Evolutionary conservation across 2,888 invertebrate species (phyloP).

Genomic region (Xanthorhoe spadicearia): DNA sequence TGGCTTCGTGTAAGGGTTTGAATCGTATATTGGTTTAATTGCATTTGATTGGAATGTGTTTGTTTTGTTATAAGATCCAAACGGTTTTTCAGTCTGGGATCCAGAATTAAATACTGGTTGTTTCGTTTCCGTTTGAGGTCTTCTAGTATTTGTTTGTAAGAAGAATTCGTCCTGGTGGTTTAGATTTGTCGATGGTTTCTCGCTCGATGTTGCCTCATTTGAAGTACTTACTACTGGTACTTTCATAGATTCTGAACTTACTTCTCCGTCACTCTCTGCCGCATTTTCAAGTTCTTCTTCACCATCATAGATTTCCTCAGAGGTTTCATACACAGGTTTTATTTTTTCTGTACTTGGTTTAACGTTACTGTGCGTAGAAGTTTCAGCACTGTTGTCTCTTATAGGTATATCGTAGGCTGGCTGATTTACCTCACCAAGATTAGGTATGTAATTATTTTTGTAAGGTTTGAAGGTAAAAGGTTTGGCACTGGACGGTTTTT

Average conservation of each 20-base stretch:
- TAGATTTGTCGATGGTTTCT: conserved; percentile 56
- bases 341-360: conserved; percentile 51
- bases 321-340: conserved; percentile 73
- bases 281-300: conserved; percentile 67
- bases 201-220: conserved; percentile 53
- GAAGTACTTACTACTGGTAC: conserved; percentile 74
- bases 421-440: conserved; percentile 65
- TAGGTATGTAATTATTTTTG: conserved; percentile 67
- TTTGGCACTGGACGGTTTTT: conserved; percentile 56
- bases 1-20: conserved; percentile 65
- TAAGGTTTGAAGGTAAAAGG: conserved; percentile 47
- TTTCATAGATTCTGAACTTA: conserved; percentile 79
- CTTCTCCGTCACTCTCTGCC: conserved; percentile 75
- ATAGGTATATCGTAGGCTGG: conserved; percentile 80
- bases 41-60: conserved; percentile 67
- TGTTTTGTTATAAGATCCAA: conserved; percentile 64
- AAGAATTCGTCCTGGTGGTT: conserved; percentile 62
- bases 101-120: conserved; percentile 66
- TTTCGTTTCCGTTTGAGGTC: conserved; percentile 43
- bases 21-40: conserved; percentile 68
- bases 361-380: conserved; percentile 55
- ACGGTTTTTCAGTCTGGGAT: conserved; percentile 81
- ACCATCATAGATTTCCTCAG: conserved; percentile 78
- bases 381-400: conserved; percentile 74
- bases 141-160: conserved; percentile 32